A percentile compares a stretch with the other conserved stretches of the same genome.
phyloP scores from a whole-genome alignment of 2,888 invertebrate genomes.

The Agonopterix alstromeriana region DNA sequence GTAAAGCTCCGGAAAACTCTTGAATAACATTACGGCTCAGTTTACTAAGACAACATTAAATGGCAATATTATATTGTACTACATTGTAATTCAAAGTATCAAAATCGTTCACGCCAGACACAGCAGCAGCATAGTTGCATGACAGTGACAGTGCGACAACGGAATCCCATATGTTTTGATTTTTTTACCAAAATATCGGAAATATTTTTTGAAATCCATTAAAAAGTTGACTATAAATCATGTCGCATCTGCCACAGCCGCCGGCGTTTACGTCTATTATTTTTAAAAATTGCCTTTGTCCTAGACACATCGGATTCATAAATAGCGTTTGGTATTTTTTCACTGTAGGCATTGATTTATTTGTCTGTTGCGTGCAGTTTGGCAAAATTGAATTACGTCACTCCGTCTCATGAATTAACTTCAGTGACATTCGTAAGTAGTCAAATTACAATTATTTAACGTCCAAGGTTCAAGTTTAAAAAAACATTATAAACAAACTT shows the following conservation, averaged over 20 bases:
- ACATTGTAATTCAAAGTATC: no score
- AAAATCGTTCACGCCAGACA: no score
- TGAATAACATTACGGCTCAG: no score
- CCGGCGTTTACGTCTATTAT: slow-evolving; percentile 34
- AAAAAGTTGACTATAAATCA: slow-evolving; percentile 66
- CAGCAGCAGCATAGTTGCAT: background rate
- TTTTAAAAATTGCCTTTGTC: slow-evolving; percentile 37
- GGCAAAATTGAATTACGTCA: slow-evolving; percentile 7
- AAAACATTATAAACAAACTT: slow-evolving; percentile 3
- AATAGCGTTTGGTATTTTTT: slow-evolving; percentile 11
- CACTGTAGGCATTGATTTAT: slow-evolving; percentile 24
- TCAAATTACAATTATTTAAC: no score
- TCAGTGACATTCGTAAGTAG: no score
- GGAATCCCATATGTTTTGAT: slow-evolving; percentile 57
- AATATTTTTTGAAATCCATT: slow-evolving; percentile 68
- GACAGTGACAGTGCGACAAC: slow-evolving; percentile 42
- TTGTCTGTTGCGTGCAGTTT: slow-evolving; percentile 20
- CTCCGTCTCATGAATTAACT: no score
- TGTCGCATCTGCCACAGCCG: slow-evolving; percentile 52
- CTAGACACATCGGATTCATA: slow-evolving; percentile 26
- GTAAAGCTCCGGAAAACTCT: no score
- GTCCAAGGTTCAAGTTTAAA: no score
- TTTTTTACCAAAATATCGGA: slow-evolving; percentile 48
- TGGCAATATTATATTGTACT: no score
- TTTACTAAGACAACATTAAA: no score